A percentile compares a stretch with the other conserved stretches of the same genome.
Conservation (phyloP, 2,113 vertebrate genomes). For the Notothenia coriiceps region DNA sequence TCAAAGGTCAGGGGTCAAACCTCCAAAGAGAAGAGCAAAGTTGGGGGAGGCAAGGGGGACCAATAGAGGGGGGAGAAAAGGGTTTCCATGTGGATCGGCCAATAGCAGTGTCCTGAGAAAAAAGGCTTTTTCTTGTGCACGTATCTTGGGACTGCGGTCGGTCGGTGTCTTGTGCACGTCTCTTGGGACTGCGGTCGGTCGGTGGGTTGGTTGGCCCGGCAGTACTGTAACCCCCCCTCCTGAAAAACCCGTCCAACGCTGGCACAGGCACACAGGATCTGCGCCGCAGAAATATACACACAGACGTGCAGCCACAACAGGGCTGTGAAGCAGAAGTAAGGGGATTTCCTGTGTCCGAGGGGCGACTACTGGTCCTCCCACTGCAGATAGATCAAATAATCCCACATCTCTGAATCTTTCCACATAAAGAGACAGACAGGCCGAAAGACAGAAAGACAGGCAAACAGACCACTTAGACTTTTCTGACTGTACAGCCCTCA, state of each 20-base stretch:
- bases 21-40: conserved; percentile 46
- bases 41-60: conserved; percentile 16
- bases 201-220: conserved; percentile 12
- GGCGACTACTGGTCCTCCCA: conserved; percentile 56
- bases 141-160: conserved; percentile 43
- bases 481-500: conserved; percentile 16
- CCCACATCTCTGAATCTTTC: conserved; percentile 42
- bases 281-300: conserved; percentile 67
- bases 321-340: conserved; percentile 71
- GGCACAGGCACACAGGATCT: conserved; percentile 64
- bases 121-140: conserved; percentile 56
- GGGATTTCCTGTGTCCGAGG: conserved; percentile 76
- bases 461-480: not conserved
- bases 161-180: not conserved
- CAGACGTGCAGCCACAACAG: conserved; percentile 73
- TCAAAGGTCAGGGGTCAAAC: conserved; percentile 72
- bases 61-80: conserved; percentile 7
- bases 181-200: not conserved
- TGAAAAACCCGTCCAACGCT: conserved; percentile 44
- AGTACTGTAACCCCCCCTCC: conserved; percentile 25
- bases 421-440: conserved; percentile 24
- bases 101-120: conserved; percentile 74
- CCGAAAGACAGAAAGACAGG: not conserved
- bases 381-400: conserved; percentile 54
- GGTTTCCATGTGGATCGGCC: conserved; percentile 37